Conservation (phyloP, 2,797 vertebrate species). For the Graptemys geographica region DNA sequence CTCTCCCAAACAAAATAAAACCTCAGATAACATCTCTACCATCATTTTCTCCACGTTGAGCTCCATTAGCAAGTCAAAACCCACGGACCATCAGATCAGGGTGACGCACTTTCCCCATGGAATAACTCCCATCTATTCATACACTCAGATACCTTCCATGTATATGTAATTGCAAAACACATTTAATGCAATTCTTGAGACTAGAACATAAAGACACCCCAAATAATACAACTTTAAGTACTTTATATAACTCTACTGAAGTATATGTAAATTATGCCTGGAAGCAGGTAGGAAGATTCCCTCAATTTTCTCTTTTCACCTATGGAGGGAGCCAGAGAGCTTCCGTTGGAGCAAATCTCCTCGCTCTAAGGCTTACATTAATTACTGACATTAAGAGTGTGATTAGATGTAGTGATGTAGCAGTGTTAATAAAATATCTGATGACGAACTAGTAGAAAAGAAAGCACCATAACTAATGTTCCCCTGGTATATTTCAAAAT, state of each 20-base stretch:
- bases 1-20: not conserved
- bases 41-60: not conserved
- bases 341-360: not conserved
- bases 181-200: not conserved
- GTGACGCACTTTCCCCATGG: not conserved
- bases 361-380: not conserved
- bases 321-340: not conserved
- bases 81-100: not conserved
- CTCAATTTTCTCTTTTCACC: not conserved
- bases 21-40: not conserved
- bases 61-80: not conserved
- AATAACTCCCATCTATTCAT: not conserved
- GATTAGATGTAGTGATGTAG: not conserved
- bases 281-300: not conserved
- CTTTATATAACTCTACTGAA: not conserved
- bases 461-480: not conserved
- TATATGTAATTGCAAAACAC: not conserved
- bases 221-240: not conserved
- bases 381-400: not conserved
- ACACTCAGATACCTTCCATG: not conserved
- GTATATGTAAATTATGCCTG: not conserved
- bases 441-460: not conserved
- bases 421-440: not conserved
- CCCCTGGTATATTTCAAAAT: not conserved
- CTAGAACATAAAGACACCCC: not conserved